A percentile compares a stretch with the other conserved stretches of the same genome.
These are phyloP conservation scores for Dipodomys stephensi DNA, from an alignment of 2,113 vertebrate species.

Conservation along the genomic window DNA sequence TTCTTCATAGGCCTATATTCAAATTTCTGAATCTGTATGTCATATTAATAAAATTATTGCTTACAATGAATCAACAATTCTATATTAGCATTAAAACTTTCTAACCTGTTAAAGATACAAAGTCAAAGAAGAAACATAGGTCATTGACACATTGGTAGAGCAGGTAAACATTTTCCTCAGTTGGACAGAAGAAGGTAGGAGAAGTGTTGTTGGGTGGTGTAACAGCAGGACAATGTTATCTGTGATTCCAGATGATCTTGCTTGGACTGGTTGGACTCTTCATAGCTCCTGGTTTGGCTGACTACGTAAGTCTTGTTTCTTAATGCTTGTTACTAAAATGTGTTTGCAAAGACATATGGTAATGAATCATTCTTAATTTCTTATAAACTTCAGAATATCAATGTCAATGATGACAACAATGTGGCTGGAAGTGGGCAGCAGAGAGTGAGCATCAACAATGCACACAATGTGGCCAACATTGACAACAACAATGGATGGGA, in stretches of 20 bases:
- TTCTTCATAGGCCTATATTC: background rate
- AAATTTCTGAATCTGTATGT: slow-evolving; percentile 8
- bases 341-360: background rate
- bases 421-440: background rate
- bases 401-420: background rate
- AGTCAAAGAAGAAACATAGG: slow-evolving; percentile 3
- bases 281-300: slow-evolving; percentile 69
- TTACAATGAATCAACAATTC: slow-evolving; percentile 1
- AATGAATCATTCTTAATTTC: background rate
- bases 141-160: background rate
- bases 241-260: slow-evolving; percentile 80
- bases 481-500: background rate
- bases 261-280: slow-evolving; percentile 78
- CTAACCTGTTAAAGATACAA: background rate
- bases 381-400: slow-evolving; percentile 62
- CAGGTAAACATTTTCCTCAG: background rate
- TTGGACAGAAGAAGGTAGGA: background rate
- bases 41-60: background rate
- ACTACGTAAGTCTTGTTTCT: slow-evolving; percentile 67
- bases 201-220: background rate
- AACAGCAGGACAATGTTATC: background rate
- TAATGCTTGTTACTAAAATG: background rate
- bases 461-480: background rate
- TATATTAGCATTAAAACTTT: background rate
- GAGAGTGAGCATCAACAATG: slow-evolving; percentile 66